phyloP scores from a whole-genome alignment of 2,888 invertebrate species.

The Pegoplata infirma region DNA sequence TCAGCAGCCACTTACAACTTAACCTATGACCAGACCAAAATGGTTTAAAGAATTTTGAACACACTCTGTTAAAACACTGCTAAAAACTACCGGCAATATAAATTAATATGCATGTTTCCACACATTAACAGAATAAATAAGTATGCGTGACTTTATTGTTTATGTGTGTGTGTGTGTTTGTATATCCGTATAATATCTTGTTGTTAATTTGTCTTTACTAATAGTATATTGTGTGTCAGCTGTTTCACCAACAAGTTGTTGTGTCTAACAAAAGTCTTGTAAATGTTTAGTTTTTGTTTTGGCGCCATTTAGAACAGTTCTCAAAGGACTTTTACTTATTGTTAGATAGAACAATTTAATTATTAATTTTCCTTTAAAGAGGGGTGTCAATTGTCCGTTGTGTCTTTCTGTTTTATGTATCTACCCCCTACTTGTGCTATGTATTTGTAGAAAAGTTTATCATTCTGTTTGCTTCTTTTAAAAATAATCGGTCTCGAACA shows the following conservation, averaged over 20 bases:
- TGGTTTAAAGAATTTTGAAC: too few species aligned
- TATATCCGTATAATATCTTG: not conserved
- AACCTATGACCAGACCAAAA: too few species aligned
- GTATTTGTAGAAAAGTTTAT: too few species aligned
- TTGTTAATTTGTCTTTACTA: not conserved
- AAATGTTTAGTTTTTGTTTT: constrained; percentile 18
- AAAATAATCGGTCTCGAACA: too few species aligned
- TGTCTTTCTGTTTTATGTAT: constrained; percentile 12
- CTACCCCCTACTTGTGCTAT: too few species aligned
- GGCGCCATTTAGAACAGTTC: constrained; percentile 51
- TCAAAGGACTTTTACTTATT: constrained; percentile 34
- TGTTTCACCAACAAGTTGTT: constrained; percentile 49
- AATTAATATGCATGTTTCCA: too few species aligned
- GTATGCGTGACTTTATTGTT: constrained; percentile 16
- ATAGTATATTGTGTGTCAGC: constrained; percentile 24
- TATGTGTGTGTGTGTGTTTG: not conserved
- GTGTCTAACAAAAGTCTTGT: constrained; percentile 7
- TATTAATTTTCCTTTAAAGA: constrained; percentile 29
- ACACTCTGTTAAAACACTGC: too few species aligned
- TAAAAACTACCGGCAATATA: too few species aligned
- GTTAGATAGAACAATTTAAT: constrained; percentile 24
- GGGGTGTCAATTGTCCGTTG: constrained; percentile 5
- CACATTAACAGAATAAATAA: too few species aligned
- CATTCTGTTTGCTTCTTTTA: too few species aligned
- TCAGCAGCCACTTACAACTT: too few species aligned